These are phyloP conservation scores for Symphodus melops DNA, from an alignment of 2,113 vertebrate genomes.

Conservation along the genomic window DNA sequence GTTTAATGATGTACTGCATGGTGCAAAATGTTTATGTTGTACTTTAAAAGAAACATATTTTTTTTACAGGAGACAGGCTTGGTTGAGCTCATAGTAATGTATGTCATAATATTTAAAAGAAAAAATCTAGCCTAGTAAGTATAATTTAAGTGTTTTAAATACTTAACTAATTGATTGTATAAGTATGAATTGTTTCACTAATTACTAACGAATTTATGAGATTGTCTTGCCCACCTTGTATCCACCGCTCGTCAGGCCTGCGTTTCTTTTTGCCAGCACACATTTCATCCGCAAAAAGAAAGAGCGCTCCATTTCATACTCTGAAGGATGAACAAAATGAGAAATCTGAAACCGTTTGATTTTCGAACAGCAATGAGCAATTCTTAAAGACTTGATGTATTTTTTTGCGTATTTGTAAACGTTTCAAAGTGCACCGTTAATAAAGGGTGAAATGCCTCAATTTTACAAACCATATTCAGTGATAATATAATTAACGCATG, in stretches of 20 bases:
- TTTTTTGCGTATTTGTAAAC: background rate
- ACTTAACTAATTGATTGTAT: background rate
- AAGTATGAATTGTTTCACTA: background rate
- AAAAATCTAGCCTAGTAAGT: too few relatives aligned
- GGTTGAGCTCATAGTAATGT: too few relatives aligned
- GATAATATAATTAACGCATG: background rate
- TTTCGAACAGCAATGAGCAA: background rate
- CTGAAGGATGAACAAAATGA: conserved; percentile 70
- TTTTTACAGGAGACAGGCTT: too few relatives aligned
- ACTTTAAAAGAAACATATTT: too few relatives aligned
- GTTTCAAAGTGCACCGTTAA: background rate
- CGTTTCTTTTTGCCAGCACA: conserved; percentile 97
- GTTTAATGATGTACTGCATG: too few relatives aligned
- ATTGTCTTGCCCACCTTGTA: conserved; percentile 89
- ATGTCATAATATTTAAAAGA: too few relatives aligned
- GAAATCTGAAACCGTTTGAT: too few relatives aligned
- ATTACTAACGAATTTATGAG: background rate
- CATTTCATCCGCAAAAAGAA: conserved; percentile 99
- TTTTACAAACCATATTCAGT: background rate
- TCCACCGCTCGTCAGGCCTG: conserved; percentile 96
- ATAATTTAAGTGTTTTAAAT: background rate
- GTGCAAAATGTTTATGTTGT: too few relatives aligned
- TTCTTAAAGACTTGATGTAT: background rate
- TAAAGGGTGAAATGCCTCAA: background rate
- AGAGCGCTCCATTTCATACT: conserved; percentile 96